phyloP scores from a whole-genome alignment of 1,140 invertebrate species.

The Drosophila cardini region DNA sequence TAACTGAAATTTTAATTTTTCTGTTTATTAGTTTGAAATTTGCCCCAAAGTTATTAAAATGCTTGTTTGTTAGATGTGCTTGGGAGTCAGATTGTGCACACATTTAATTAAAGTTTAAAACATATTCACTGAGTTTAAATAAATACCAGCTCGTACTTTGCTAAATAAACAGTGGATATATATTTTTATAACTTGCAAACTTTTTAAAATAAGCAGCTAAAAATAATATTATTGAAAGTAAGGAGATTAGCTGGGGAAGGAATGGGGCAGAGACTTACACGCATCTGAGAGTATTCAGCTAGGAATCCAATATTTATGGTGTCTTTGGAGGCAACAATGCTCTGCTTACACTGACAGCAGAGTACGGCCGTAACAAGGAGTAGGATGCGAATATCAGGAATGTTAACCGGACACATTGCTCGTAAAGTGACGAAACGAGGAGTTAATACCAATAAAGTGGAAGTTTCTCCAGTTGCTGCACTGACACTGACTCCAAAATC shows the following conservation, averaged over 20 bases:
- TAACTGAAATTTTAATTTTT: no score
- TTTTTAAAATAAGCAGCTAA: neutral
- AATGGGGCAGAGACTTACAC: conserved; percentile 51
- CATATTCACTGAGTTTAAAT: neutral
- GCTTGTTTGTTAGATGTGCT: no score
- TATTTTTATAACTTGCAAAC: neutral
- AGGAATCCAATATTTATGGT: conserved; percentile 83
- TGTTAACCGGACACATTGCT: conserved; percentile 39
- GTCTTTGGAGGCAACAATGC: conserved; percentile 36
- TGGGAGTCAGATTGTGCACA: no score
- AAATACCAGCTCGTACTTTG: neutral
- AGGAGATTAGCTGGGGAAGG: neutral
- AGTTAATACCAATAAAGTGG: conserved; percentile 66
- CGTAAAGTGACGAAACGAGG: conserved; percentile 26
- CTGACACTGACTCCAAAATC: conserved; percentile 42
- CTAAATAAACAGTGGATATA: neutral
- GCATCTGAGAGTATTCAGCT: conserved; percentile 77
- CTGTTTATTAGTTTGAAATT: no score
- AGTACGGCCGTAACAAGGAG: conserved; percentile 19
- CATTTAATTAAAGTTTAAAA: no score
- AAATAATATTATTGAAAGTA: neutral
- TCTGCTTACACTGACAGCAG: conserved; percentile 24
- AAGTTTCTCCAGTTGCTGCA: conserved; percentile 45
- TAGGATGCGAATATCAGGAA: conserved; percentile 39
- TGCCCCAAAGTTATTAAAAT: no score